Conservation (phyloP, 2,797 vertebrate genomes). For the Macropus fuliginosus region DNA sequence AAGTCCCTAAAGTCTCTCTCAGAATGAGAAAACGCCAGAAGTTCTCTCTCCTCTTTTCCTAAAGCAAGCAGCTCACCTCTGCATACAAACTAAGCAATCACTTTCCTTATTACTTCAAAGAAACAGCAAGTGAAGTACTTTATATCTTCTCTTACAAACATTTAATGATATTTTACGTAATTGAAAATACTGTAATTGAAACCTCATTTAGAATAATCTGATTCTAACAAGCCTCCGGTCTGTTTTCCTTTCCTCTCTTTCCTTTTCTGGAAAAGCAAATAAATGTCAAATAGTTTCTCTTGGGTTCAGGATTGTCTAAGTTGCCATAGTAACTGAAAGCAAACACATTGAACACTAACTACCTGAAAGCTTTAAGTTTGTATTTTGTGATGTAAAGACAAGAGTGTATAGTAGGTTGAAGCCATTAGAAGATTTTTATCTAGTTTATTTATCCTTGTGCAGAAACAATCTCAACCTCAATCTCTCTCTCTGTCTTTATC, state of each 20-base stretch:
- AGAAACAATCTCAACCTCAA: conserved; percentile 24
- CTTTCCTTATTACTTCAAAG: conserved; percentile 15
- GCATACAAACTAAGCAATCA: background rate
- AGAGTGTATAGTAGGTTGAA: conserved; percentile 58
- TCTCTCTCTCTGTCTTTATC: background rate
- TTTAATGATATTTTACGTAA: conserved; percentile 29
- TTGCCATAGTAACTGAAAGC: conserved; percentile 79
- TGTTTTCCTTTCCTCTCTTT: background rate
- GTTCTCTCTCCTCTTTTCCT: background rate
- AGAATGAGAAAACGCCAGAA: conserved; percentile 31
- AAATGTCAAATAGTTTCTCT: conserved; percentile 61
- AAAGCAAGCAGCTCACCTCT: background rate
- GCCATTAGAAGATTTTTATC: conserved; percentile 69
- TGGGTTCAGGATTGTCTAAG: conserved; percentile 66
- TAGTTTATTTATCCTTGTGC: conserved; percentile 64
- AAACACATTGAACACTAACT: conserved; percentile 76
- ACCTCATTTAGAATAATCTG: conserved; percentile 37
- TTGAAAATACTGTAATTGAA: conserved; percentile 50
- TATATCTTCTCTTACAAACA: conserved; percentile 1
- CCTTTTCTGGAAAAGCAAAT: conserved; percentile 37
- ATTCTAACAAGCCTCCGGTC: background rate
- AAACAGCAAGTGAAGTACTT: conserved; percentile 10
- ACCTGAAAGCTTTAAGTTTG: conserved; percentile 56
- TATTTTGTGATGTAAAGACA: conserved; percentile 63
- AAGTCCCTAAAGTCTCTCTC: conserved; percentile 13